Base-by-base conservation (phyloP, 2,113 vertebrate genomes). In the Callaeas wilsoni region DNA sequence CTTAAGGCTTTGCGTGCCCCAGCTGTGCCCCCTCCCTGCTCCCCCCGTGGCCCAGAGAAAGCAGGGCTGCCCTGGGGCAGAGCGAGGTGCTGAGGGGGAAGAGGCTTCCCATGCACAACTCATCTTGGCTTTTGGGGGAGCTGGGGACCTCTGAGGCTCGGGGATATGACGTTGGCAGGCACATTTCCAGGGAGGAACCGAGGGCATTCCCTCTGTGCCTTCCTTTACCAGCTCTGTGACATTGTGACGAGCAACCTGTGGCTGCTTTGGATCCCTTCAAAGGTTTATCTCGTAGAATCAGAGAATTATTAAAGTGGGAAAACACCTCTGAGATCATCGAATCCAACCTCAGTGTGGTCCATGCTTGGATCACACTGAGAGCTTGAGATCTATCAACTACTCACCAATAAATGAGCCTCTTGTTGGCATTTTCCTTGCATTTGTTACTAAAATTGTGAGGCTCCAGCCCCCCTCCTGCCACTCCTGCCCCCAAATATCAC, bases 231-330 rank as follows among this genome's bases (percentile, higher is more conserved):
- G 7, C 17, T 4, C 27, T 49, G 25, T 22, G n/a, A 15, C 30
- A 13, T 25, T 4, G 1, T 46, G 32, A n/a, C 19, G 27, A 52
- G 21, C 0, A 0, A 18, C 3, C 14, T 39, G 18, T 6, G 18
- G 6, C 32, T 76, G 22, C 44, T 70, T 57, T 53, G 33, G 59
- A 46, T 9, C 16, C 41, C 5, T 30, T 56, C 35, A 57, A 79
- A 42, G 23, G 2, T 78, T 74, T 12, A 50, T 27, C 16, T 90
- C 26, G 50, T 7, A 21, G 49, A 46, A 39, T 63, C 62, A 46
- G 21, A 20, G 44, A 39, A 32, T 70, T 41, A 23, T 7, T 41
- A 6, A 23, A 14, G 49, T 47, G 25, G 12, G 19, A 7, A 84
- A 55, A 63, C 7, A 53, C 22, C 14, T 46, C 68, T 26, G 35